Evolutionary conservation across 2,888 invertebrate species (phyloP), one percentile per base, ranked within the genome.

Genomic region (Drosophila macrospina): DNA sequence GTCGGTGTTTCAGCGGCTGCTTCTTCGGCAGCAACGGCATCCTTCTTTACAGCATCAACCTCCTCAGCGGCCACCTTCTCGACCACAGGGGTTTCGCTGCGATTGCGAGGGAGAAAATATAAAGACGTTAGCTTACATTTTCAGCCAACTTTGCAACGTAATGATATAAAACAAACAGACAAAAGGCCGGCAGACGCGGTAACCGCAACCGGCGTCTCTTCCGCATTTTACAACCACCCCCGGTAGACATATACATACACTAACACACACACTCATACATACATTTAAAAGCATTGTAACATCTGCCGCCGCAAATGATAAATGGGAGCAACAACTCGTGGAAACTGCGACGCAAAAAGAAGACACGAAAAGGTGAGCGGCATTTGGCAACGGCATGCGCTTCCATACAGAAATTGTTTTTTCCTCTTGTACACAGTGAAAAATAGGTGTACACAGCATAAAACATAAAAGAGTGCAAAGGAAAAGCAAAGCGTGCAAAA

Each of bases 11-110:
- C 88, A 47, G 64, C 75, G 15, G 88, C 71, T 64, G 80, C 89
- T 41, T 74, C 80, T 13, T 72, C 85, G 15, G 70, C 78, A 34
- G 47, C 87, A 30, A 71, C 83, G 41, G 78, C 73, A 59, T 80
- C 90, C 79, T 90, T 91, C 73, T 89, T 89, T 52, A 87, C 87
- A 71, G 89, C 91, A 73, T 91, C 91, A 66, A 91, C 91, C 71
- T 91, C 92, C 65, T 91, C 91, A 63, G 88, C 88, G 50, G 89
- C 90, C 57, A 89, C 89, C 84, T 92, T 92, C 89, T 92, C 92
- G 64, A 91, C 91, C 64, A 92, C 90, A 78, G 91, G 91, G 72
- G 90, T 90, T 80, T 91, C 92, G 69, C 92, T 92, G 48, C 11
- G 20, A 39, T 16, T 20, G 1, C 20, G 20, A 5, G 15, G 6